Evolutionary conservation across 1,140 invertebrate genomes (phyloP), one percentile per base, ranked within the genome.

Genomic region (Daktulosphaira vitifoliae): DNA sequence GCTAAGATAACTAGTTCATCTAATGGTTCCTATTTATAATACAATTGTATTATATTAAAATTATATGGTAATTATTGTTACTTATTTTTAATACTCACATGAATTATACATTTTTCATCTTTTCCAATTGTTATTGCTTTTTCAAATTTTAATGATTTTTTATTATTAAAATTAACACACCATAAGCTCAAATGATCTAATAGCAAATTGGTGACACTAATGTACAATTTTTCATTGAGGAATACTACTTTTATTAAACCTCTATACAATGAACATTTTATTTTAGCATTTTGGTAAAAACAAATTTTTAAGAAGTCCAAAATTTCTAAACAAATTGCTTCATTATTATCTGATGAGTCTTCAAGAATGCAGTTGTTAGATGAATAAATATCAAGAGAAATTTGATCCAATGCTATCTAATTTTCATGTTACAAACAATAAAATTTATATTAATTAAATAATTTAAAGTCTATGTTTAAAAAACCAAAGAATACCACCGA

Each of bases 261-360:
- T 62, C 42, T 46, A 29, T 62, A 62, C 4, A 62, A 9, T 48
- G 56, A 29, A 20, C 25, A 42, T 46, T 62, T 62, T 7, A 62
- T 62, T 48, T 62, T 25, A 0, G 56, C 38, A 46, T 62, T 62
- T 62, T 62, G 56, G 42, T 29, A 62, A 62, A 62, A 62, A 48
- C 56, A 62, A 4, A 16, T 62, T 33, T 62, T 62, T 20, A 62
- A 39, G 8, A 46, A 13, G 1, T 62, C 56, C 39, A 62, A 62
- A 48, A 62, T 62, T 62, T 62, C 56, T 8, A 62, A 48, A 33
- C 56, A 62, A 48, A 62, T 62, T 48, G 56, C 15, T 48, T 29
- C 46, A 33, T 56, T 54, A 7, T 59, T 62, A 18, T 62, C 56
- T 29, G 54, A 48, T 20, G 16, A 48, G 46, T 62, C 18, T 13